Base-by-base conservation (phyloP, 1,140 invertebrate genomes). In the Rhyacophila brunnea region DNA sequence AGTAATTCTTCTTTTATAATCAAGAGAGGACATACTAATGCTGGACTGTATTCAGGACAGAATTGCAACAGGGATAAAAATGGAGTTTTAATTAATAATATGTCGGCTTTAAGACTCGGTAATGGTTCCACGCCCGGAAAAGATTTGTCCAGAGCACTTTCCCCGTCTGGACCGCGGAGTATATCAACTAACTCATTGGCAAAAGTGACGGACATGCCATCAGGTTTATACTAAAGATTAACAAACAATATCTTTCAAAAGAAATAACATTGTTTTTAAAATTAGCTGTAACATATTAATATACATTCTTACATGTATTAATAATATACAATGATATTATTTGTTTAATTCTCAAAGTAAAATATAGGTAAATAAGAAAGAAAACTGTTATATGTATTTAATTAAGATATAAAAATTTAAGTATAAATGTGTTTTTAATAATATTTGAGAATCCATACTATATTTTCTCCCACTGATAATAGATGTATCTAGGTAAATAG, bases 151-250 rank as follows among this genome's bases (percentile, higher is more conserved):
- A 71, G 70, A 62, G 73, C 71, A 5, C 53, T 73, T 4, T 76
- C 72, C 2, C 73, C 73, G 1, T 71, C 74, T 9, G 71, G 77
- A 2, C 71, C 71, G 5, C 67, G 68, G 6, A 74, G 70, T 9
- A 68, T 62, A 46, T 66, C 66, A 4, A 66, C 60, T 51, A 66
- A 65, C 15, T 79, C 78, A 23, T 46, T 70, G 7, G 79, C 81
- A 18, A 88, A 87, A 75, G 72, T 89, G 11, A 85, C 86, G 1
- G 87, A 89, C 68, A 80, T 88, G 68, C 85, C 85, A 50, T 88
- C 86, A 18, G 87, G 87, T 56, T 74, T 89, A 56, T 89, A 88
- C 75, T 88, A 71, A 79, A 59, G 65, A 42, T 23, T 57, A 11
- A 28, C 23, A 28, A 11, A 28, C 23, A 28, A 9, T 9, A 28